These are phyloP conservation scores for Colaptes auratus DNA, from an alignment of 2,113 vertebrate species.

Conservation along the genomic window DNA sequence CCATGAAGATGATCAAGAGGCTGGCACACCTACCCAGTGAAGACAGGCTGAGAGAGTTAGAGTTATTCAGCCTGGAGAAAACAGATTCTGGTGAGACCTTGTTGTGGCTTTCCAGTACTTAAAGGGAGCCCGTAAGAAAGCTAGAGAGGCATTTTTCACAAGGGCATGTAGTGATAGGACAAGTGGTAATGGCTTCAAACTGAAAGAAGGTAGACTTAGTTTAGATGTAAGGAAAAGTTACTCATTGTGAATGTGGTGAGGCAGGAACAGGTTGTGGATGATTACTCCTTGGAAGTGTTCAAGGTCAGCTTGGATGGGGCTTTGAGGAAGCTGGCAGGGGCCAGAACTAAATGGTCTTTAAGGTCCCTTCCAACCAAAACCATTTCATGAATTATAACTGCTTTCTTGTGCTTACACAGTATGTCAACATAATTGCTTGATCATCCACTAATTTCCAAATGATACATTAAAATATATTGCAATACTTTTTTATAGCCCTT, in stretches of 20 bases:
- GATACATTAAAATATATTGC: background rate
- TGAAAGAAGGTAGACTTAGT: background rate
- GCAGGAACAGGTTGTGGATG: background rate
- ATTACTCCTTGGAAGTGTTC: background rate
- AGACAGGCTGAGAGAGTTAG: background rate
- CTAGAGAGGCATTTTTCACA: background rate
- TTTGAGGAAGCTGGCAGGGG: background rate
- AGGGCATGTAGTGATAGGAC: background rate
- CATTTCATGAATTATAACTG: background rate
- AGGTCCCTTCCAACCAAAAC: background rate
- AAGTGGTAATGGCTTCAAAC: background rate
- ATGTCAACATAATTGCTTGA: background rate
- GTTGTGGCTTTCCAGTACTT: background rate
- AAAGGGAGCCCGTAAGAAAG: background rate
- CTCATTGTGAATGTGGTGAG: background rate
- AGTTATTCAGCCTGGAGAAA: background rate
- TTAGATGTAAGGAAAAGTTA: background rate
- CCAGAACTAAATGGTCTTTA: background rate
- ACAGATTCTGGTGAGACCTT: background rate
- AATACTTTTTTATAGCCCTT: conserved; percentile 22
- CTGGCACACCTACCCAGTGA: background rate
- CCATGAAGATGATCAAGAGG: background rate
- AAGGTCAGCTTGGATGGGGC: background rate
- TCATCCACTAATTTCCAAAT: conserved; percentile 17
- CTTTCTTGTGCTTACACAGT: background rate